phyloP scores from a whole-genome alignment of 2,113 vertebrate species.

The Taurulus bubalis region DNA sequence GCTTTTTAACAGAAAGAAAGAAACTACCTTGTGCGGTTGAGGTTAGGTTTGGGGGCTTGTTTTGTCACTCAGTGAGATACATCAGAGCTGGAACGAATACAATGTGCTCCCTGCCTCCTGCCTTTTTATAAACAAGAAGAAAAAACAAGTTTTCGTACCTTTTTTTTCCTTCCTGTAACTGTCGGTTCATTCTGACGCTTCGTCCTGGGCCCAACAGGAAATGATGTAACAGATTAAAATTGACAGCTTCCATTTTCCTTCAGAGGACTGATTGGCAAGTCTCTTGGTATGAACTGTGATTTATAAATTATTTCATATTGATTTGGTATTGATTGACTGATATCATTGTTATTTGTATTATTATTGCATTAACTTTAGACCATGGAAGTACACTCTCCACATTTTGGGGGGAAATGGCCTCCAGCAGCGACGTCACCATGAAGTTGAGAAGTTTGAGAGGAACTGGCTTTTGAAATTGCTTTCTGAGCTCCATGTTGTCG shows the following conservation, averaged over 20 bases:
- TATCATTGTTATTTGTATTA: conserved; percentile 19
- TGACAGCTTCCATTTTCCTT: conserved; percentile 68
- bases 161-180: conserved; percentile 45
- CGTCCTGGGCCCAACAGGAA: conserved; percentile 62
- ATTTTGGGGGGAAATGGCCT: background rate
- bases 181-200: conserved; percentile 64
- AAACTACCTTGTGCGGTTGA: conserved; percentile 63
- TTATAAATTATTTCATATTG: conserved; percentile 83
- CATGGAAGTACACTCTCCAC: background rate
- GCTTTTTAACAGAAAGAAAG: conserved; percentile 45
- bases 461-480: conserved; percentile 1
- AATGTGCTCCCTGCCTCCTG: conserved; percentile 37
- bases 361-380: conserved; percentile 53
- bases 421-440: background rate
- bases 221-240: conserved; percentile 75
- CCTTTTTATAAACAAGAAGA: conserved; percentile 55
- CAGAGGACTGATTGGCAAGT: conserved; percentile 79
- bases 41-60: conserved; percentile 34
- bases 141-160: conserved; percentile 9
- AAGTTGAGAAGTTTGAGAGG: conserved; percentile 17
- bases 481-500: conserved; percentile 19
- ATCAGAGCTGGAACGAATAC: conserved; percentile 69
- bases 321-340: conserved; percentile 73
- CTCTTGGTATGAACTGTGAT: conserved; percentile 81
- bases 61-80: conserved; percentile 27